These are phyloP conservation scores for Zeuzera pyrina DNA, from an alignment of 2,888 invertebrate genomes.

Conservation along the genomic window DNA sequence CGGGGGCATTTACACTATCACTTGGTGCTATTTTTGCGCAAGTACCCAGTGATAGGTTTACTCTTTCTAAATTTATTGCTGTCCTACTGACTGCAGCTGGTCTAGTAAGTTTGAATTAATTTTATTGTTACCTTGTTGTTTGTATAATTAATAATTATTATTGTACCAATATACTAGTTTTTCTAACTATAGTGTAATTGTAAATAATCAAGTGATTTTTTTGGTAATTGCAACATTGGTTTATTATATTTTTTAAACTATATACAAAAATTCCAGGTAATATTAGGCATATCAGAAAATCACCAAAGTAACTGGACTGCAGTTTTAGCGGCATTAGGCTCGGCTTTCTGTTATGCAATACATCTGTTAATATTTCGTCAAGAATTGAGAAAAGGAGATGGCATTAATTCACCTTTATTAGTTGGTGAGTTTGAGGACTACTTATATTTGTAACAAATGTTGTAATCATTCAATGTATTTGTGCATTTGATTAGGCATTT, in stretches of 20 bases:
- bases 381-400: constrained; percentile 92
- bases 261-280: constrained; percentile 64
- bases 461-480: background rate
- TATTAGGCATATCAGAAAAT: constrained; percentile 84
- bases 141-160: too few species aligned
- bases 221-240: too few species aligned
- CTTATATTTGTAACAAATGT: background rate
- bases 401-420: constrained; percentile 95
- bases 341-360: constrained; percentile 91
- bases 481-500: background rate
- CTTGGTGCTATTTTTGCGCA: constrained; percentile 91
- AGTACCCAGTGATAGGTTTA: constrained; percentile 85
- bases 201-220: too few species aligned
- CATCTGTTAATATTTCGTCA: constrained; percentile 91
- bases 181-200: too few species aligned
- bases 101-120: constrained; percentile 83
- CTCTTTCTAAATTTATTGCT: constrained; percentile 87
- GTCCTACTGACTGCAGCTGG: constrained; percentile 85
- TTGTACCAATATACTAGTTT: too few species aligned
- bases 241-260: background rate
- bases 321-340: constrained; percentile 85
- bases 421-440: constrained; percentile 82
- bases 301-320: constrained; percentile 79
- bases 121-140: too few species aligned
- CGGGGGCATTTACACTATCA: constrained; percentile 90